These are phyloP conservation scores for Lycophotia porphyrea DNA, from an alignment of 2,888 invertebrate genomes.

Conservation along the genomic window DNA sequence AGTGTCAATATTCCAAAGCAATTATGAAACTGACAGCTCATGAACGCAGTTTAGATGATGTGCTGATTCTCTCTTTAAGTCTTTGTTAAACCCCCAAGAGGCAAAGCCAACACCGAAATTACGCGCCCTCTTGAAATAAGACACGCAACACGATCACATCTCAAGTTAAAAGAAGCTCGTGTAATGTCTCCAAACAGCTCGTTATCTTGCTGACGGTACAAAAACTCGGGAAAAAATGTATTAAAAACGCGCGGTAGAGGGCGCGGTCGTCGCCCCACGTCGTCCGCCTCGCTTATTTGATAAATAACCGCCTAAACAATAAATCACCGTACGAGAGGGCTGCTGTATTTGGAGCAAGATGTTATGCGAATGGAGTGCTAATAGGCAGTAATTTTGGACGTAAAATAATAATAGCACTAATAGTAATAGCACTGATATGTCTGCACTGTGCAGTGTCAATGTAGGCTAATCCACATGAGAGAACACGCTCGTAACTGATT, in stretches of 20 bases:
- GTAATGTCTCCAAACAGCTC: slow-evolving; percentile 72
- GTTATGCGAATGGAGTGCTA: slow-evolving; percentile 39
- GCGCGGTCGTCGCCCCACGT: slow-evolving; percentile 70
- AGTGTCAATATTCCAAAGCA: background rate
- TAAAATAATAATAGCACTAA: too few relatives aligned
- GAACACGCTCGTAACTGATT: too few relatives aligned
- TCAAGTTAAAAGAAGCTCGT: slow-evolving; percentile 55
- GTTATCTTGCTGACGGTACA: slow-evolving; percentile 83
- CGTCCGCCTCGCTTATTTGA: slow-evolving; percentile 78
- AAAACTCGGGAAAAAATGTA: slow-evolving; percentile 79
- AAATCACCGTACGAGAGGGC: slow-evolving; percentile 75
- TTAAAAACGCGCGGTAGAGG: slow-evolving; percentile 73
- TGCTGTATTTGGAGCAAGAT: slow-evolving; percentile 29
- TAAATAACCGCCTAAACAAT: slow-evolving; percentile 82
- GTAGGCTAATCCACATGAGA: too few relatives aligned
- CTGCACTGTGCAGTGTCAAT: too few relatives aligned
- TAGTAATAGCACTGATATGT: too few relatives aligned
- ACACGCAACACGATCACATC: slow-evolving; percentile 2
- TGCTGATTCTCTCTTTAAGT: background rate
- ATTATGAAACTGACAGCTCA: background rate
- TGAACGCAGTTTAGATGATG: background rate
- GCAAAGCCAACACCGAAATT: background rate
- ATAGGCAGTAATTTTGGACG: too few relatives aligned
- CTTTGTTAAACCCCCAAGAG: slow-evolving; percentile 8
- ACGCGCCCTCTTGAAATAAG: slow-evolving; percentile 3